phyloP scores from a whole-genome alignment of 2,113 vertebrate species.

The Tinamus guttatus region DNA sequence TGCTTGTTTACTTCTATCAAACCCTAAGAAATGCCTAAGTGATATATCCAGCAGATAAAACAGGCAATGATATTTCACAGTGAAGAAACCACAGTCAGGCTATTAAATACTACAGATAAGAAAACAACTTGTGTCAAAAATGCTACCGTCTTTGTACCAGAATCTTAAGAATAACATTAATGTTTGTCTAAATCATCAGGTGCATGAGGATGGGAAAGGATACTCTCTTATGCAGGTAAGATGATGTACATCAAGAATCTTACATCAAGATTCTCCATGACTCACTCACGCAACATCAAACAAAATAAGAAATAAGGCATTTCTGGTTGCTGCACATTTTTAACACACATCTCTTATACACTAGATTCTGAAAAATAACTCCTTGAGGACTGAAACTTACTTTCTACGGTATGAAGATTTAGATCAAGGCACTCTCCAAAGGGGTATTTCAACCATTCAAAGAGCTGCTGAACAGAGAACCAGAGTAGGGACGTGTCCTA shows the following conservation, averaged over 20 bases:
- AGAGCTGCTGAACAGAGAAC: background rate
- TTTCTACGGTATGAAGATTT: background rate
- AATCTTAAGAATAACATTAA: background rate
- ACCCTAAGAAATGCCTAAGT: background rate
- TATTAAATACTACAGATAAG: background rate
- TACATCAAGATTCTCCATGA: background rate
- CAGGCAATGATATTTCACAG: too few species aligned
- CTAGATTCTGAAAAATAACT: background rate
- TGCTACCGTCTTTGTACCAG: background rate
- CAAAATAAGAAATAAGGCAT: background rate
- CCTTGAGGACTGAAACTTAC: background rate
- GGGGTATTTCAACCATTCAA: background rate
- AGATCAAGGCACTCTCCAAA: background rate
- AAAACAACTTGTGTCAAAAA: background rate
- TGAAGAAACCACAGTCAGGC: background rate
- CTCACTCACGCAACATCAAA: background rate
- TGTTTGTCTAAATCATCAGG: background rate
- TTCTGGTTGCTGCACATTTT: accelerated
- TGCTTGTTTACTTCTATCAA: background rate
- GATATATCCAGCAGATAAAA: background rate
- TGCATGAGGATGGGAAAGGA: accelerated
- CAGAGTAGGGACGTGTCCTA: accelerated
- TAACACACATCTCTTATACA: background rate
- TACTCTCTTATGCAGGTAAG: background rate
- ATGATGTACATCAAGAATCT: background rate